Evolutionary conservation across 2,888 invertebrate species (phyloP).

Genomic region (Calliphora vomitoria): DNA sequence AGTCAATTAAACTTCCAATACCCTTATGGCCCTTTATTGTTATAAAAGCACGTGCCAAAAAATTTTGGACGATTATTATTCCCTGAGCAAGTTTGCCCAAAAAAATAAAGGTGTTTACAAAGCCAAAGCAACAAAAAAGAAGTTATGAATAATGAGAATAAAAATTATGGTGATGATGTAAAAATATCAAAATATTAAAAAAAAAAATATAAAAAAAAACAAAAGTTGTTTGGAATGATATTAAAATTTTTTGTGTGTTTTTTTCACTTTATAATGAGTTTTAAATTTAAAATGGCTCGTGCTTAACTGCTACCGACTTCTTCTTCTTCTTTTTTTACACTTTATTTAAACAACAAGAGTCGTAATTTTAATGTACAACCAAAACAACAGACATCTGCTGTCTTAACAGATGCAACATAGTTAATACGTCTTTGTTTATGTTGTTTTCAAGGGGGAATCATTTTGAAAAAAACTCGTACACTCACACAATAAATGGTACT

Average conservation of each 20-base stretch:
- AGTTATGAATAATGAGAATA: slow-evolving; percentile 45
- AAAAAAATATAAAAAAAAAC: not conserved
- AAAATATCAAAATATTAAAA: not conserved
- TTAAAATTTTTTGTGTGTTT: slow-evolving; percentile 37
- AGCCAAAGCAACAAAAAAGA: slow-evolving; percentile 6
- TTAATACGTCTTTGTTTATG: slow-evolving; percentile 22
- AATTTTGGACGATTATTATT: not conserved
- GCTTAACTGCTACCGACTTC: slow-evolving; percentile 57
- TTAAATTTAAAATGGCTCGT: slow-evolving; percentile 64
- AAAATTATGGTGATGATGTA: slow-evolving; percentile 42
- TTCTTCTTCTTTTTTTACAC: not conserved
- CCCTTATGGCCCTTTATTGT: not conserved
- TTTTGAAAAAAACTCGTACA: slow-evolving; percentile 33
- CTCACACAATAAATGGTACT: slow-evolving; percentile 33
- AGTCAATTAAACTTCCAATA: slow-evolving; percentile 1
- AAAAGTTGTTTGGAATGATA: slow-evolving; percentile 45
- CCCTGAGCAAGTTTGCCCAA: not conserved
- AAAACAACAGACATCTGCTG: slow-evolving; percentile 59
- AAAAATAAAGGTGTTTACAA: slow-evolving; percentile 42
- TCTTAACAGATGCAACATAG: slow-evolving; percentile 59
- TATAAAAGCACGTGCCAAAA: slow-evolving; percentile 40
- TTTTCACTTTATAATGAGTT: slow-evolving; percentile 49
- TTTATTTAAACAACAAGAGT: slow-evolving; percentile 26
- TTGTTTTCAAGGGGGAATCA: slow-evolving; percentile 17
- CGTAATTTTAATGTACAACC: slow-evolving; percentile 22